Evolutionary conservation across 2,888 invertebrate genomes (phyloP).

Genomic region (Drosophila meridionalis): DNA sequence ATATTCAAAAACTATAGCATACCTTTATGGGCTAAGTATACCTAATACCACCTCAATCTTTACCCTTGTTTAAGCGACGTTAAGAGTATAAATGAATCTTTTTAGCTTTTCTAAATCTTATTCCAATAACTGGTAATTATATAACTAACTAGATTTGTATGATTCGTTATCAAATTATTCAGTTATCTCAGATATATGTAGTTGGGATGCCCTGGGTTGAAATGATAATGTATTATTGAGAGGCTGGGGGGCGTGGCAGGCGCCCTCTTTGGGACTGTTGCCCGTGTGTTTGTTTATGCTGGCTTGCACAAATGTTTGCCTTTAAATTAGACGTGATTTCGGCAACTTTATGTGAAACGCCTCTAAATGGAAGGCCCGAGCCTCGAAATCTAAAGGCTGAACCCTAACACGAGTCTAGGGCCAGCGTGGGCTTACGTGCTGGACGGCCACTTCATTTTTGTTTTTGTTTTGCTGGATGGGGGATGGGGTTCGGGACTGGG

Average conservation of each 20-base stretch:
- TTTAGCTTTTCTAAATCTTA: background rate
- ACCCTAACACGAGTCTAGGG: slow-evolving; percentile 33
- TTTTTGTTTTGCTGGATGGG: slow-evolving; percentile 1
- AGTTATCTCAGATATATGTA: background rate
- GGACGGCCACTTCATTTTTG: slow-evolving; percentile 51
- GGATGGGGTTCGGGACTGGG: slow-evolving; percentile 32
- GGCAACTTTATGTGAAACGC: slow-evolving; percentile 58
- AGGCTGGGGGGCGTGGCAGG: background rate
- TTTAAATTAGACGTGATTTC: slow-evolving; percentile 68
- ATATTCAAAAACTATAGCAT: background rate
- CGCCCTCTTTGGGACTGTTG: background rate
- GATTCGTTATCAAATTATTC: background rate
- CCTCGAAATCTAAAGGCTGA: slow-evolving; percentile 19
- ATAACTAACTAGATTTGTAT: background rate
- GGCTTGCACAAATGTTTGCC: slow-evolving; percentile 51
- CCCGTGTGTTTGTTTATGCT: slow-evolving; percentile 10
- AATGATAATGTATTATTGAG: background rate
- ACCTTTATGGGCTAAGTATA: background rate
- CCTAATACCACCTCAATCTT: background rate
- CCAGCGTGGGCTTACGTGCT: slow-evolving; percentile 51
- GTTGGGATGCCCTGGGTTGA: background rate
- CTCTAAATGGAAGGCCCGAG: slow-evolving; percentile 27
- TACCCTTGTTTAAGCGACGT: background rate
- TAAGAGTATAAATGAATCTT: background rate
- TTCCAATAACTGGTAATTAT: background rate